Evolutionary conservation across 2,888 invertebrate species (phyloP).

Genomic region (Sminthurides aquaticus): DNA sequence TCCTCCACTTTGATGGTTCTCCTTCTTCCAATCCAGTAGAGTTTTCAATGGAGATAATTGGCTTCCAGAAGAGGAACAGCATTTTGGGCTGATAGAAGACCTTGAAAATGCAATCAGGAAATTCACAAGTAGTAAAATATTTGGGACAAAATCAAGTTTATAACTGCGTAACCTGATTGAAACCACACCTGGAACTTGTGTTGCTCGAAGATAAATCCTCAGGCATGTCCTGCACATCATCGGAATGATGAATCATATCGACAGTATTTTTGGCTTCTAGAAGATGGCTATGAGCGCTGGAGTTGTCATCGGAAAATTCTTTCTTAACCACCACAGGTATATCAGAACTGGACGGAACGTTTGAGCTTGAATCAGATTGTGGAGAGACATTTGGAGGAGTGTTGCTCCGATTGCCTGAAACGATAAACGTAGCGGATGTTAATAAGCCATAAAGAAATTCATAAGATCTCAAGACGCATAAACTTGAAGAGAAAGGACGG

Average conservation of each 20-base stretch:
- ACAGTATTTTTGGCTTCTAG: slow-evolving; percentile 30
- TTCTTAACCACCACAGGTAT: slow-evolving; percentile 36
- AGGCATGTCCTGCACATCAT: slow-evolving; percentile 41
- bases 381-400: slow-evolving; percentile 55
- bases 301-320: slow-evolving; percentile 36
- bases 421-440: slow-evolving; percentile 49
- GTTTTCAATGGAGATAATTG: slow-evolving; percentile 70
- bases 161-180: too few relatives aligned
- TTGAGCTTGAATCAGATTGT: slow-evolving; percentile 69
- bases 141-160: too few relatives aligned
- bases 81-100: slow-evolving; percentile 34
- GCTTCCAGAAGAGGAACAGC: slow-evolving; percentile 34
- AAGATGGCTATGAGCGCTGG: slow-evolving; percentile 12
- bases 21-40: slow-evolving; percentile 72
- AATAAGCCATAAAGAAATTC: too few relatives aligned
- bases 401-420: slow-evolving; percentile 52
- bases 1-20: slow-evolving; percentile 18
- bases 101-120: background rate
- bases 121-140: background rate
- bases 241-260: slow-evolving; percentile 24
- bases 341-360: slow-evolving; percentile 60
- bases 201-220: slow-evolving; percentile 35
- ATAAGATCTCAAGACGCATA: too few relatives aligned
- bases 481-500: too few relatives aligned
- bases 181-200: slow-evolving; percentile 30